Base-by-base conservation (phyloP, 2,113 vertebrate genomes). In the Nothocercus julius region DNA sequence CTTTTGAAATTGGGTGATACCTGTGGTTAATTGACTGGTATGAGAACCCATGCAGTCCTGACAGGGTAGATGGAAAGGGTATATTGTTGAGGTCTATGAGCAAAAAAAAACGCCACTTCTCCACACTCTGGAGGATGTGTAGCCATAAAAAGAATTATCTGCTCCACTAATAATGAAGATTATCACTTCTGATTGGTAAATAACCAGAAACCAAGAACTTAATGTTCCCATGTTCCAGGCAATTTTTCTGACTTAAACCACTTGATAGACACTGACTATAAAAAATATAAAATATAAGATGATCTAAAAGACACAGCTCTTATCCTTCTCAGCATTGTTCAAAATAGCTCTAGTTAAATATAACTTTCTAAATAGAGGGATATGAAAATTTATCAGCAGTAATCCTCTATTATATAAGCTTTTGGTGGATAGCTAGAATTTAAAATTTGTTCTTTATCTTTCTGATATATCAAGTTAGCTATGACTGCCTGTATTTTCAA, bases 201-300 rank as follows among this genome's bases (percentile, higher is more conserved):
- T 2, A 94, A 79, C 40, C 59, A 91, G 82, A 87, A 96, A 85
- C 12, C 20, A 89, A 68, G 42, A 94, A 80, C 80, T 58, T 88
- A 70, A 90, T 84, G 81, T 93, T 96, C 74, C 84, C 40, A 32
- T 85, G 54, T 66, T 44, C n/a, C 54, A 80, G 78, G 30, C 63
- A 82, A 40, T 49, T 80, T 53, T 96, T 85, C 74, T 87, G 75
- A 87, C 87, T 91, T 32, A 73, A 25, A 87, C 40, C 66, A 85
- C 59, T 17, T 76, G 70, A 69, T n/a, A 47, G 44, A 73, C 56
- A 79, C 75, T 58, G 82, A 27, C 54, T 73, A 62, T 79, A 80
- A 89, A 86, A 61, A 40, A 62, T 79, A 69, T n/a, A 90, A 96
- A 89, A 82, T 54, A 87, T 19, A 81, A 17, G 16, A 54, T 67